phyloP scores from a whole-genome alignment of 2,797 vertebrate species.

The Sus cebifrons region DNA sequence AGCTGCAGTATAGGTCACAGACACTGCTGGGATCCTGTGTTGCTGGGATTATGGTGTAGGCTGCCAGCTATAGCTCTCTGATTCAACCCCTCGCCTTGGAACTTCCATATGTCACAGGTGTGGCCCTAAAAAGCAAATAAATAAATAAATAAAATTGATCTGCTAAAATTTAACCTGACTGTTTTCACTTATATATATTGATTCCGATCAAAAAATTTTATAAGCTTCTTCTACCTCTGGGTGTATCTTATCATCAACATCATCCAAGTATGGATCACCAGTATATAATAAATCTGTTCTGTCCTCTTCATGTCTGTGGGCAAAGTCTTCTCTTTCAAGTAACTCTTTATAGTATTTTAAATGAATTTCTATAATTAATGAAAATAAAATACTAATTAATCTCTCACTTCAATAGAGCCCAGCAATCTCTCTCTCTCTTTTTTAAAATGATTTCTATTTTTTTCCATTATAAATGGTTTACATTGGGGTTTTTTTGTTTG shows the following conservation, averaged over 20 bases:
- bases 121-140: too few species aligned
- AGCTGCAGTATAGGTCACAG: too few species aligned
- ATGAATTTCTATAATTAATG: not conserved
- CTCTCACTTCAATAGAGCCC: not conserved
- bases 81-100: too few species aligned
- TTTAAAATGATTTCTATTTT: too few species aligned
- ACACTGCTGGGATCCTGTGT: too few species aligned
- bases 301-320: conserved; percentile 93
- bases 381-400: not conserved
- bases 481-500: too few species aligned
- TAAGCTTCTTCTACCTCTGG: conserved; percentile 96
- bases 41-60: too few species aligned
- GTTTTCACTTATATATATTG: conserved; percentile 91
- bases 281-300: conserved; percentile 88
- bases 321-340: conserved; percentile 93
- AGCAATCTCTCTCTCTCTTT: not conserved
- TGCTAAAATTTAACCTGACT: conserved; percentile 85
- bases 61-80: too few species aligned
- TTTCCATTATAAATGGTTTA: too few species aligned
- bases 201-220: conserved; percentile 95
- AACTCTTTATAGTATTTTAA: conserved; percentile 94
- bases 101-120: too few species aligned
- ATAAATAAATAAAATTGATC: not conserved
- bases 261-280: conserved; percentile 89
- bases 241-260: conserved; percentile 94